Evolutionary conservation across 2,888 invertebrate species (phyloP).

Genomic region (Drosophila meridionalis): DNA sequence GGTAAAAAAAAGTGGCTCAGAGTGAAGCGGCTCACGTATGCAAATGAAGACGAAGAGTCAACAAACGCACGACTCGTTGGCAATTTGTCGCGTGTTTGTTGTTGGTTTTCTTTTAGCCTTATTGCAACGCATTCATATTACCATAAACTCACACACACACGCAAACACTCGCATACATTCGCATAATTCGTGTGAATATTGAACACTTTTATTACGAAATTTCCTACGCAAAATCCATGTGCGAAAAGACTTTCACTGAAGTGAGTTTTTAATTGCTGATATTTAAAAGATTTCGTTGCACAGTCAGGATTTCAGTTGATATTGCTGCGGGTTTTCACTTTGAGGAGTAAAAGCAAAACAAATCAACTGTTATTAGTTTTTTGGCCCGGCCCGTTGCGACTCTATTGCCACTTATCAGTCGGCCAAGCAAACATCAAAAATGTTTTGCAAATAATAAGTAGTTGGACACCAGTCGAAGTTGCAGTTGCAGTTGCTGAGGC

Average conservation of each 20-base stretch:
- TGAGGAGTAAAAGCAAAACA: slow-evolving; percentile 20
- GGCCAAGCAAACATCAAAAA: slow-evolving; percentile 46
- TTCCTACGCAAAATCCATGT: slow-evolving; percentile 50
- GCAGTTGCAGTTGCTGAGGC: slow-evolving; percentile 42
- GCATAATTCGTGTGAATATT: slow-evolving; percentile 64
- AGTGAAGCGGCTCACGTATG: slow-evolving; percentile 52
- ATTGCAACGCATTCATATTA: slow-evolving; percentile 63
- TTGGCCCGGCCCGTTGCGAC: slow-evolving; percentile 12
- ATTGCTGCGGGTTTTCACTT: slow-evolving; percentile 27
- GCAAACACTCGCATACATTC: neutral
- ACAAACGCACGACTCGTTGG: slow-evolving; percentile 67
- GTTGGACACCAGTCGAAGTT: slow-evolving; percentile 34
- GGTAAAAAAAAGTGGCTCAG: slow-evolving; percentile 61
- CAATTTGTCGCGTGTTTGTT: slow-evolving; percentile 67
- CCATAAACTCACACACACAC: slow-evolving; percentile 35
- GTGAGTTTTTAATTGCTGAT: slow-evolving; percentile 65
- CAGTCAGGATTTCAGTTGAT: slow-evolving; percentile 33
- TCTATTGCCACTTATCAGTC: slow-evolving; percentile 44
- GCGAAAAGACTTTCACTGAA: slow-evolving; percentile 69
- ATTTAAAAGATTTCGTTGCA: slow-evolving; percentile 43
- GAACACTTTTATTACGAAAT: slow-evolving; percentile 59
- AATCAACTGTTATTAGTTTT: slow-evolving; percentile 58
- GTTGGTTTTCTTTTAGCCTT: slow-evolving; percentile 23
- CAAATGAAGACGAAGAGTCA: slow-evolving; percentile 66
- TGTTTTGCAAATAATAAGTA: slow-evolving; percentile 51